Evolutionary conservation across 2,797 vertebrate species (phyloP).

Genomic region (Chromobotia macracanthus): DNA sequence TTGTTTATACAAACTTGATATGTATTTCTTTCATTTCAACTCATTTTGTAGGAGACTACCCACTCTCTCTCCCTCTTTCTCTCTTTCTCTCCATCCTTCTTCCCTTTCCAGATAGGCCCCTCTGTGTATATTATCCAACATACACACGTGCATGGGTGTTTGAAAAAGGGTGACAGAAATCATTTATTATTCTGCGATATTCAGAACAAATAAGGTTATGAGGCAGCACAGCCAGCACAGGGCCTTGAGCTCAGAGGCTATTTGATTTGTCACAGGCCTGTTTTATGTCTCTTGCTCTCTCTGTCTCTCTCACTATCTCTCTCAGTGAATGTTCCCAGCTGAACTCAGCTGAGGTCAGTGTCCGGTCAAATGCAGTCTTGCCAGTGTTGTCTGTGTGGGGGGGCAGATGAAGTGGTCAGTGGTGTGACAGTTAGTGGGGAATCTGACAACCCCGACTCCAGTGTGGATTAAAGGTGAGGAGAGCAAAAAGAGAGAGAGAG

Average conservation of each 20-base stretch:
- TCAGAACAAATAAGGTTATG: constrained; percentile 56
- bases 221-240: constrained; percentile 62
- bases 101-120: constrained; percentile 43
- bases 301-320: constrained; percentile 35
- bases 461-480: constrained; percentile 53
- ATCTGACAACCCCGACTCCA: constrained; percentile 72
- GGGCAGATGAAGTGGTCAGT: constrained; percentile 77
- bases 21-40: constrained; percentile 21
- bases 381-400: constrained; percentile 46
- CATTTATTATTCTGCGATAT: constrained; percentile 57
- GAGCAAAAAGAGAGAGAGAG: constrained; percentile 34
- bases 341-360: constrained; percentile 52
- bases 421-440: constrained; percentile 73
- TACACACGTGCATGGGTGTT: constrained; percentile 56
- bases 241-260: constrained; percentile 67
- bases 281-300: constrained; percentile 38
- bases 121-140: constrained; percentile 60
- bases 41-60: constrained; percentile 11
- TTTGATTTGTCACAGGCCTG: constrained; percentile 70
- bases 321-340: constrained; percentile 51
- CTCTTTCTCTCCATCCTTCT: too few relatives aligned
- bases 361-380: constrained; percentile 56
- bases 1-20: constrained; percentile 56
- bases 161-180: constrained; percentile 61
- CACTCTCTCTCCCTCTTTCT: constrained; percentile 18